Conservation (phyloP, 2,888 invertebrate genomes). For the Auanema sp. region DNA sequence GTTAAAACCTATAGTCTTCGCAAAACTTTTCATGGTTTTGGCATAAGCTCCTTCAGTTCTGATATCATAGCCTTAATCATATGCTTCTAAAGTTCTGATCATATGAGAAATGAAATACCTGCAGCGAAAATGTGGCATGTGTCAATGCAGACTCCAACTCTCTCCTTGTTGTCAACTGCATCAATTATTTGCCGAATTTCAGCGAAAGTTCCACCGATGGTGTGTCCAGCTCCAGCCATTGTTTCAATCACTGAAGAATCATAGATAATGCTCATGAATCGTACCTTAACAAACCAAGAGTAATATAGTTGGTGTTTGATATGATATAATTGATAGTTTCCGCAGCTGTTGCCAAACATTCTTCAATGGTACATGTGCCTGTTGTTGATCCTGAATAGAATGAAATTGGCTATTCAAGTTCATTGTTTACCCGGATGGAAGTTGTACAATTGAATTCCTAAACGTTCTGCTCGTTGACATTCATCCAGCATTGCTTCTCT, state of each 20-base stretch:
- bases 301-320: constrained; percentile 39
- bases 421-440: constrained; percentile 67
- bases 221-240: constrained; percentile 66
- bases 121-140: constrained; percentile 62
- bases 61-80: constrained; percentile 66
- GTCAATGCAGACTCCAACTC: constrained; percentile 68
- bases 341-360: constrained; percentile 64
- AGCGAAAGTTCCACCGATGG: constrained; percentile 66
- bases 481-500: constrained; percentile 66
- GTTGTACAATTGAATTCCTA: constrained; percentile 67
- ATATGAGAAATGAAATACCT: constrained; percentile 25
- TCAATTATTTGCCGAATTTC: constrained; percentile 65
- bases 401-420: background rate
- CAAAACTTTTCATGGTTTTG: constrained; percentile 65
- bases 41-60: constrained; percentile 64
- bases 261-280: constrained; percentile 4
- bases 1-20: constrained; percentile 65
- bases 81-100: constrained; percentile 5
- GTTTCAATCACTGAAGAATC: constrained; percentile 65
- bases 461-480: constrained; percentile 66
- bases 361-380: constrained; percentile 58
- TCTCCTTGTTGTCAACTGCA: constrained; percentile 63
- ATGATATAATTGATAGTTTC: constrained; percentile 65
- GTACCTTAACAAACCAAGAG: constrained; percentile 28
- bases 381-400: constrained; percentile 63